Evolutionary conservation across 2,888 invertebrate genomes (phyloP).

Genomic region (Melipona beecheii): DNA sequence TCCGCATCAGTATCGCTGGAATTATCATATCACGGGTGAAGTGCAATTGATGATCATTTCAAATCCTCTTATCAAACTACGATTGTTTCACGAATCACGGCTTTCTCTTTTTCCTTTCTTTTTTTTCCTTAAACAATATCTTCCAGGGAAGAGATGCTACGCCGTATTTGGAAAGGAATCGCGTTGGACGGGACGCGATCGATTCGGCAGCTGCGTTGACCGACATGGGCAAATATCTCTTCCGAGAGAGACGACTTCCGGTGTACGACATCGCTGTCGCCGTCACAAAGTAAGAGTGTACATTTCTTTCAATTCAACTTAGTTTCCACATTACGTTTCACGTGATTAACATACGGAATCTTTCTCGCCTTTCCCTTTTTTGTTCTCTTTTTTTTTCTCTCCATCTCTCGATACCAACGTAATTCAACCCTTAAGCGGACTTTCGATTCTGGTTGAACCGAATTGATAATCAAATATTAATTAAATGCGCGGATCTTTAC

Average conservation of each 20-base stretch:
- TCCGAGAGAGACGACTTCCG: slow-evolving; percentile 96
- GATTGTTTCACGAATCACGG: not conserved
- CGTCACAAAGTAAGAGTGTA: slow-evolving; percentile 94
- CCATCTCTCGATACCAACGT: not conserved
- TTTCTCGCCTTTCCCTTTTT: not conserved
- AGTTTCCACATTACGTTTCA: not conserved
- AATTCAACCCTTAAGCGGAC: not conserved
- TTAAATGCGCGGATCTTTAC: too few species aligned
- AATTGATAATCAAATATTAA: too few species aligned
- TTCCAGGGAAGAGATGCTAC: slow-evolving; percentile 96
- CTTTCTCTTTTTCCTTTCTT: not conserved
- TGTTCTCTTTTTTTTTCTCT: not conserved
- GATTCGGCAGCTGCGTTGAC: slow-evolving; percentile 97
- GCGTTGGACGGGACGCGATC: slow-evolving; percentile 96
- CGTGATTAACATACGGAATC: slow-evolving; percentile 2
- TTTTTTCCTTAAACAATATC: not conserved
- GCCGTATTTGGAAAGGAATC: slow-evolving; percentile 96
- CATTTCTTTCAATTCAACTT: slow-evolving; percentile 47
- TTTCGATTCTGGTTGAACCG: too few species aligned
- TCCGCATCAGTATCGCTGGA: slow-evolving; percentile 96
- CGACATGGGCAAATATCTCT: slow-evolving; percentile 98
- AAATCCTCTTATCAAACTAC: not conserved
- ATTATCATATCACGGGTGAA: slow-evolving; percentile 97
- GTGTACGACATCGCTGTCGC: slow-evolving; percentile 98
- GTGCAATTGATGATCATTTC: slow-evolving; percentile 65